A percentile compares a stretch with the other conserved stretches of the same genome.
These are phyloP conservation scores for Frankliniella intonsa DNA, from an alignment of 2,888 invertebrate species.

Conservation along the genomic window DNA sequence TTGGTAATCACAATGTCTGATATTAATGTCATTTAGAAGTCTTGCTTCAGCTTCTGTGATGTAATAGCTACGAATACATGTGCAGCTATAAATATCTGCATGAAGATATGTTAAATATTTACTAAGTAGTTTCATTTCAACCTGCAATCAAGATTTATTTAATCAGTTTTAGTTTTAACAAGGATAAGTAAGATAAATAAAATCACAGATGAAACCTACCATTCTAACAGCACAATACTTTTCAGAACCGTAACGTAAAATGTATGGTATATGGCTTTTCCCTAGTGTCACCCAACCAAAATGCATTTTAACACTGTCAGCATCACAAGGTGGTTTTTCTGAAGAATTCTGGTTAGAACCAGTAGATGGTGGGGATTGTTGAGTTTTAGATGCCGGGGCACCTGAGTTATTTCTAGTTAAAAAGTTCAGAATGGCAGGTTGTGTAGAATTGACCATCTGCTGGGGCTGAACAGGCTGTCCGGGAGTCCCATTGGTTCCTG, in stretches of 20 bases:
- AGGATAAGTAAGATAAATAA: background rate
- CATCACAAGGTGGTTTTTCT: conserved; percentile 42
- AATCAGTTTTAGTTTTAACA: background rate
- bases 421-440: conserved; percentile 2
- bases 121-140: conserved; percentile 83
- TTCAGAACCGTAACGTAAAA: conserved; percentile 68
- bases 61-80: conserved; percentile 87
- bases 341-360: background rate
- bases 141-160: background rate
- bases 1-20: conserved; percentile 83
- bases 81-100: conserved; percentile 84
- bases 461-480: conserved; percentile 3
- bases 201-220: conserved; percentile 44
- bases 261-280: conserved; percentile 81
- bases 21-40: conserved; percentile 86
- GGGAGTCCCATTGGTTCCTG: background rate
- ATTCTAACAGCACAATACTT: conserved; percentile 91
- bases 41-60: conserved; percentile 87
- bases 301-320: conserved; percentile 46
- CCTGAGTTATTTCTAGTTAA: background rate
- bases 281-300: conserved; percentile 91
- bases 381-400: background rate
- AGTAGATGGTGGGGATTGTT: background rate
- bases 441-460: background rate
- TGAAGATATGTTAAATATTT: conserved; percentile 85